Base-by-base conservation (phyloP, 92 coral and sea anemone species). In the Epizoanthus rinbou region DNA sequence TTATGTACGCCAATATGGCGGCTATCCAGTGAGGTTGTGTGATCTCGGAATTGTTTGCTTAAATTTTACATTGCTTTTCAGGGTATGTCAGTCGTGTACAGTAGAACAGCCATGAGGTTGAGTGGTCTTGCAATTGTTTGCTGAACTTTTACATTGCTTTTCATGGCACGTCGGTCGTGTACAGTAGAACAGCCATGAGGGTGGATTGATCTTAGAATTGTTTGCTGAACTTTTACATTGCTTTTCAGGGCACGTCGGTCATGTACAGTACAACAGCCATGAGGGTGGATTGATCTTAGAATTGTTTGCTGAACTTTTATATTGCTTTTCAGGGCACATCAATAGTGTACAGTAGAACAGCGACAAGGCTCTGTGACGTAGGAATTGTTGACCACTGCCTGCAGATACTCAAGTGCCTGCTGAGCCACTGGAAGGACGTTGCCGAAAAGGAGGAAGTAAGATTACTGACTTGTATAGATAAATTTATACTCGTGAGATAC, bases 361-460 rank as follows among this genome's bases (percentile, higher is more conserved):
- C 98, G 8, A 75, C 88, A 57, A 91, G 88, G 28, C 87, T 96
- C 16, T 93, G 95, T 86, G 69, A 86, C 25, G 90, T 91, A 43
- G 94, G 92, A 31, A 94, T 96, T 64, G 94, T 91, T 69, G 87
- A 88, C 28, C 91, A 92, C 69, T 96, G 99, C 82, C 92, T 91
- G 24, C 91, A 89, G 54, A 88, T 96, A 23, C 94, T 96, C 17
- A 96, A 88, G 85, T 92, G 94, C 74, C 84, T 96, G 74, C 76
- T 96, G 85, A 87, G 81, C 21, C 98, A 96, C 91, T 96, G 99
- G 99, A 89, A 82, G 69, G 91, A 84, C 60, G 87, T 90, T 73
- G 98, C 97, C 8, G 89, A 92, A 80, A 88, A n/a, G n/a, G n/a
- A n/a, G n/a, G n/a, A n/a, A n/a, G n/a, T n/a, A n/a, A n/a, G n/a